These are phyloP conservation scores for Hydractinia symbiolongicarpus DNA, from an alignment of 30 jellyfish, hydroid and myxozoan genomes.

Conservation along the genomic window DNA sequence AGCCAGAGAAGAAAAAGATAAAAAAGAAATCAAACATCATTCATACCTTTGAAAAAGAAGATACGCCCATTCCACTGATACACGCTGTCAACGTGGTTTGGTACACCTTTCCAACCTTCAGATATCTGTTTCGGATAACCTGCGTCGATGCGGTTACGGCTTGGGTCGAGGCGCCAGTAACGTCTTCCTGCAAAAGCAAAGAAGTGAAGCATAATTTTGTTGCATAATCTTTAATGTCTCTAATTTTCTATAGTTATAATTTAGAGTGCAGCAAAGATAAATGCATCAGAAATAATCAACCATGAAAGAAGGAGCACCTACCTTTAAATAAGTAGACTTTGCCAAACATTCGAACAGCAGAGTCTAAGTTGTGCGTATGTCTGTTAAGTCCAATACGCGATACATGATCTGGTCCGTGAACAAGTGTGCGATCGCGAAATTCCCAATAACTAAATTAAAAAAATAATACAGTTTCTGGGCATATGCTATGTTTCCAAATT, in stretches of 20 bases:
- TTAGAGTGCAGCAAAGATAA: too few species aligned
- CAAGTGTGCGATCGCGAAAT: slow-evolving; percentile 29
- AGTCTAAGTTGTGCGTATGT: slow-evolving; percentile 69
- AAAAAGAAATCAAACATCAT: not conserved
- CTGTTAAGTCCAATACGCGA: slow-evolving; percentile 42
- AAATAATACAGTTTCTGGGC: too few species aligned
- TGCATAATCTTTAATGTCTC: too few species aligned
- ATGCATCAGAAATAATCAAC: too few species aligned
- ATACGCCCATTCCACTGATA: slow-evolving; percentile 63
- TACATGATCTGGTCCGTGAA: slow-evolving; percentile 51
- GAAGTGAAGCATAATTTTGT: not conserved
- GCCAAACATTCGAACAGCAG: slow-evolving; percentile 50
- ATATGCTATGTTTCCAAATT: too few species aligned
- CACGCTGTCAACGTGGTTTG: slow-evolving; percentile 53
- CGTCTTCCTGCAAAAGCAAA: slow-evolving; percentile 27
- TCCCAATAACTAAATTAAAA: slow-evolving; percentile 61
- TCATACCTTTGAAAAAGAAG: slow-evolving; percentile 74
- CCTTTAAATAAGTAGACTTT: slow-evolving; percentile 74
- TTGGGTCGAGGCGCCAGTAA: slow-evolving; percentile 71
- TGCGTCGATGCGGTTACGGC: slow-evolving; percentile 50
- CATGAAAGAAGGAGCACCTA: not conserved
- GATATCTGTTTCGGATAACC: slow-evolving; percentile 70
- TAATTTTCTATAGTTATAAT: too few species aligned
- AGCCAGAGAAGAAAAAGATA: not conserved
- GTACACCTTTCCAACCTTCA: slow-evolving; percentile 65